Base-by-base conservation (phyloP, 2,888 invertebrate species). In the Bhutanitis thaidina region DNA sequence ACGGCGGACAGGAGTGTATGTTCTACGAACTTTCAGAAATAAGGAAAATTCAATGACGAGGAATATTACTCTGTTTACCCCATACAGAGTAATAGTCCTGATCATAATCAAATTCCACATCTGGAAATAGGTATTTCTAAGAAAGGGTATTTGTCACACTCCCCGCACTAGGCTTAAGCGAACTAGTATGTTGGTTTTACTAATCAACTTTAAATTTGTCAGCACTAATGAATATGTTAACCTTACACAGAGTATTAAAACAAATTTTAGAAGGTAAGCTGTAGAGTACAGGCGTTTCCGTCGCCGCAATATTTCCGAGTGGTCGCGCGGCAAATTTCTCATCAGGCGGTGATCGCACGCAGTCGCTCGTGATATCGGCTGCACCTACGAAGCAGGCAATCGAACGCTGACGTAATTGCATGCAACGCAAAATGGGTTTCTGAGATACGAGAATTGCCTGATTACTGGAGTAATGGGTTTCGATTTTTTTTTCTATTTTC, bases 241-340 rank as follows among this genome's bases (percentile, higher is more conserved):
- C 20, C 2, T 5, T 5, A 5, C 5, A 20, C 20, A 32, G 12
- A 34, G 34, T 7, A 12, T 43, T 27, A 34, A 43, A 40, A 43
- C 38, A 43, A 43, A 46, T 16, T 38, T 47, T 40, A 12, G 12
- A 30, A 40, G 16, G 45, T 45, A 29, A 43, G 7, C 27, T 37
- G 12, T 16, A 45, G 2, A 8, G 29, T 25, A 45, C 37, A 36
- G 14, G 29, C 36, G 48, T 14, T 29, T 49, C 36, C 36, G 49
- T 49, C 37, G 51, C 54, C 54, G 53, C 61, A 77, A 80, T 77
- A 75, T 65, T 73, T 70, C 75, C 74, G 74, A 61, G 65, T 74
- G 78, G 77, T 55, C 73, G 80, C 71, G 80, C 82, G 75, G 77
- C 59, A 83, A 85, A 85, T 85, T 85, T 83, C 82, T 78, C 86